Conservation (phyloP, 2,888 invertebrate species). For the Cephus spinipes region DNA sequence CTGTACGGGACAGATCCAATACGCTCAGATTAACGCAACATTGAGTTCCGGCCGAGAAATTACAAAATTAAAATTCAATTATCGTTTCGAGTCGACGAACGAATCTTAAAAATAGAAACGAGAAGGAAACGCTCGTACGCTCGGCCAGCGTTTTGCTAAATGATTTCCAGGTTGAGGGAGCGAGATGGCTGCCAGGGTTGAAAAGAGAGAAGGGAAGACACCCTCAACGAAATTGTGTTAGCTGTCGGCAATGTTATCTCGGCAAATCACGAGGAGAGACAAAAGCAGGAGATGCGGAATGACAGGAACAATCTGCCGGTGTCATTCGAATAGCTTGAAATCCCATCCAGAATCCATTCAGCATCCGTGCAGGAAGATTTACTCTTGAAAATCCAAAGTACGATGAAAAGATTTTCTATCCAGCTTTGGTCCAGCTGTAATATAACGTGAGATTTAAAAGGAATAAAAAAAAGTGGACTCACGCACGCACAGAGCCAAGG, state of each 20-base stretch:
- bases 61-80: conserved; percentile 57
- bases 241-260: conserved; percentile 37
- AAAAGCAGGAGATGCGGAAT: conserved; percentile 34
- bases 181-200: background rate
- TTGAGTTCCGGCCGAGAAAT: conserved; percentile 38
- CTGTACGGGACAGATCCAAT: conserved; percentile 26
- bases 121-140: background rate
- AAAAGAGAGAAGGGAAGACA: background rate
- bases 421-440: background rate
- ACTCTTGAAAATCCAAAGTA: background rate
- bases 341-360: background rate
- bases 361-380: background rate
- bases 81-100: conserved; percentile 30
- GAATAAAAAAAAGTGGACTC: background rate
- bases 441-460: background rate
- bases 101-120: background rate
- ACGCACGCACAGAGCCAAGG: background rate
- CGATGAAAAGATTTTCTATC: background rate
- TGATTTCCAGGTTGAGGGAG: conserved; percentile 30
- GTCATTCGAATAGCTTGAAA: conserved; percentile 37
- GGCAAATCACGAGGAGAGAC: conserved; percentile 43
- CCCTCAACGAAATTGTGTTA: conserved; percentile 44
- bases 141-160: conserved; percentile 37
- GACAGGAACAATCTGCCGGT: conserved; percentile 53
- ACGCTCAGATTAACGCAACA: conserved; percentile 26